phyloP scores from a whole-genome alignment of 2,113 vertebrate species.

The Anguilla rostrata region DNA sequence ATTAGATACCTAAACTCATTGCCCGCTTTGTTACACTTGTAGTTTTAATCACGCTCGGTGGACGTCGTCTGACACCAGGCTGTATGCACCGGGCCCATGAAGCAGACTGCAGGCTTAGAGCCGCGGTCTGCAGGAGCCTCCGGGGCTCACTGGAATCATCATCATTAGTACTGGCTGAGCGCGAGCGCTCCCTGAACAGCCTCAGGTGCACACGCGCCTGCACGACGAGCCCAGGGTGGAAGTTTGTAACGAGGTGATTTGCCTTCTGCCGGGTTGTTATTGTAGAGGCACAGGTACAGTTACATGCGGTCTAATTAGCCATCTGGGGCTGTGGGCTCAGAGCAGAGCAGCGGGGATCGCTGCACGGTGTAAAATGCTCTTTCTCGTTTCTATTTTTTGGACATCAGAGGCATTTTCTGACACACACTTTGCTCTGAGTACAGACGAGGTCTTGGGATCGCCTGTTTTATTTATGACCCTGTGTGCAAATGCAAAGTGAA shows the following conservation, averaged over 20 bases:
- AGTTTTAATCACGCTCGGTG: background rate
- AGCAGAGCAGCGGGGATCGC: background rate
- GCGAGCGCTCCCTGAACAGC: background rate
- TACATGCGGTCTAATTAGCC: conserved; percentile 11
- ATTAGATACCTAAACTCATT: background rate
- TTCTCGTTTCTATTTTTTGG: background rate
- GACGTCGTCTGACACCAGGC: background rate
- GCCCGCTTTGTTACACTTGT: background rate
- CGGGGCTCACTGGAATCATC: background rate
- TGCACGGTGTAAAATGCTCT: background rate
- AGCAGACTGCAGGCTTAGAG: background rate
- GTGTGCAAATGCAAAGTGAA: background rate
- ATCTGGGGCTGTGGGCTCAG: background rate
- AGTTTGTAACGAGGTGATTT: conserved; percentile 16
- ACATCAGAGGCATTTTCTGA: background rate
- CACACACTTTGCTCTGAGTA: background rate
- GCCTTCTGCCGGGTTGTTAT: conserved; percentile 2
- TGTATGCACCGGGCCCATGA: background rate
- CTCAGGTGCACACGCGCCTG: background rate
- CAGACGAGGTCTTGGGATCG: background rate
- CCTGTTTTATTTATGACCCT: background rate
- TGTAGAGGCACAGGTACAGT: background rate
- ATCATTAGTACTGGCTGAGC: background rate
- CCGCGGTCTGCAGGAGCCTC: background rate
- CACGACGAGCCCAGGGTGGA: background rate